These are phyloP conservation scores for Beris chalybata DNA, from an alignment of 2,888 invertebrate genomes.

Conservation along the genomic window DNA sequence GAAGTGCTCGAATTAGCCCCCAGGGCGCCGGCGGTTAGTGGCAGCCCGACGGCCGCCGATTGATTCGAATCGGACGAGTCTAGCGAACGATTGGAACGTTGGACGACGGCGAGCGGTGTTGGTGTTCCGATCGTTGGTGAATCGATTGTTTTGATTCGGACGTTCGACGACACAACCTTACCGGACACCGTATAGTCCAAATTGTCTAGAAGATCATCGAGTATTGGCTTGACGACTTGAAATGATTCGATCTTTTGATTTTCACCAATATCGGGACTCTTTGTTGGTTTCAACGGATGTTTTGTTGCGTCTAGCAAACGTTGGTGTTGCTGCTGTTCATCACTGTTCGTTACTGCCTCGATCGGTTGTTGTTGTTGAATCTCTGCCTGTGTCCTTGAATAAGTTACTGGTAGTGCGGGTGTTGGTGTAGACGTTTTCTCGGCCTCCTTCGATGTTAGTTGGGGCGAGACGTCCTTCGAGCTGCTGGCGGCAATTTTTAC, in stretches of 20 bases:
- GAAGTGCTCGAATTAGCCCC: not conserved
- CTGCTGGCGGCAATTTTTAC: not conserved
- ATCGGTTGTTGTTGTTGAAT: not conserved
- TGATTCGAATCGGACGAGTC: too few relatives aligned
- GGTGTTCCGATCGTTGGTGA: too few relatives aligned
- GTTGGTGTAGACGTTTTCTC: not conserved
- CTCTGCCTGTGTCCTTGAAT: not conserved
- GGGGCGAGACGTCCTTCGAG: not conserved
- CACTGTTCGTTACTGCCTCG: not conserved
- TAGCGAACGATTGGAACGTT: too few relatives aligned
- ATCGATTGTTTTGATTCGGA: too few relatives aligned
- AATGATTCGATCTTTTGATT: slow-evolving; percentile 9
- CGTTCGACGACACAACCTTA: not conserved
- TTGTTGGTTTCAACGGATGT: not conserved
- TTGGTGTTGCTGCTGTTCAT: too few relatives aligned
- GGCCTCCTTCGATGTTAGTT: not conserved
- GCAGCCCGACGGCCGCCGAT: too few relatives aligned
- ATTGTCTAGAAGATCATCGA: slow-evolving; percentile 29
- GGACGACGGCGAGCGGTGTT: too few relatives aligned
- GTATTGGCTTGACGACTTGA: slow-evolving; percentile 29
- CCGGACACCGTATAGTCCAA: not conserved
- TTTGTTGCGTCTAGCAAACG: too few relatives aligned
- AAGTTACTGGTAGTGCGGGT: not conserved
- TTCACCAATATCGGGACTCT: not conserved
- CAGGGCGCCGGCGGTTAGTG: not conserved